Evolutionary conservation across 2,888 invertebrate species (phyloP), one percentile per base, ranked within the genome.

Genomic region (Dascillus cervinus): DNA sequence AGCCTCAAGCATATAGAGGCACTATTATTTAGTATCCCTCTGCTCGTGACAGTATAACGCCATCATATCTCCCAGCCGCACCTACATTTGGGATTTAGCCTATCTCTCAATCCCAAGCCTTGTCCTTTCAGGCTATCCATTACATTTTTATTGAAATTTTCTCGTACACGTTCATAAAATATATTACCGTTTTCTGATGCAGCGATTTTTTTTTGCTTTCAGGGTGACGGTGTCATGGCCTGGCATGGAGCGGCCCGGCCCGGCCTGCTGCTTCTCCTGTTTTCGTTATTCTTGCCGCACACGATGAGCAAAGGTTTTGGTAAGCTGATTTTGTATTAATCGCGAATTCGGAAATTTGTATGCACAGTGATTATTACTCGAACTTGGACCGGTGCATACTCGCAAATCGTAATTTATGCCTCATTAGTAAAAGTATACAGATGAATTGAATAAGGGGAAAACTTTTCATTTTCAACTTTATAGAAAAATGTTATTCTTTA

Each of bases 221-320:
- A 63, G 63, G 61, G 61, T 60, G 57, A 58, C 54, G 50, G 60
- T 62, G 62, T 58, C 60, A 64, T 64, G 63, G 62, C 62, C 62
- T 61, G 62, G 61, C 60, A 61, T 63, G 62, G 60, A 55, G 61
- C 58, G 58, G 55, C 60, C 57, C 56, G 58, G 58, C 60, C 58
- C 52, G 62, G 63, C 60, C 60, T 64, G 52, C 55, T 64, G 49
- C 56, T 64, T 49, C 54, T 64, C 30, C 52, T 62, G 30, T 55
- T 35, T 28, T 32, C 32, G 6, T 24, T 37, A 22, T 37, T 34
- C 32, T 38, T 44, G 33, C 30, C 60, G 50, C 60, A 58, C 50
- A 55, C 58, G 50, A 57, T 58, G 53, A 57, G 58, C 43, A 62
- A 61, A 49, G 52, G 52, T 44, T 43, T 56, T 50, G 62, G 62